Evolutionary conservation across 2,797 vertebrate genomes (phyloP).

Genomic region (Myoxocephalus aenaeus): DNA sequence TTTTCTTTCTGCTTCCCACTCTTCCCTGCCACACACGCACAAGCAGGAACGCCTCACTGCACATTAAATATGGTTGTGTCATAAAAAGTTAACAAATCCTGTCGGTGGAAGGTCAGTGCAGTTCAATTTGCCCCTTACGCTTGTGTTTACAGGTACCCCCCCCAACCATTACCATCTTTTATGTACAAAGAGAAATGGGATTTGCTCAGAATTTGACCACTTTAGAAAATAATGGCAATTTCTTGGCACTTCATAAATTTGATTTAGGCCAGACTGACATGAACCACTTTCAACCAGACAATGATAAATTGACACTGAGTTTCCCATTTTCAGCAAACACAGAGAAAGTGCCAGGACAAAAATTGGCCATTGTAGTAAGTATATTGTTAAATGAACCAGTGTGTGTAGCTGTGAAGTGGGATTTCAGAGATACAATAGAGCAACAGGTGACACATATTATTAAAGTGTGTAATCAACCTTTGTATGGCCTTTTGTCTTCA

Average conservation of each 20-base stretch:
- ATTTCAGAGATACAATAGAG: background rate
- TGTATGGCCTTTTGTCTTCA: background rate
- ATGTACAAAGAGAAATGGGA: background rate
- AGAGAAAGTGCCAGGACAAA: slow-evolving; percentile 3
- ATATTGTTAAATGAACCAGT: slow-evolving; percentile 14
- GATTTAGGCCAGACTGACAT: slow-evolving; percentile 31
- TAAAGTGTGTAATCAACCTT: background rate
- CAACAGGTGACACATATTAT: background rate
- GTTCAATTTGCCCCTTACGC: background rate
- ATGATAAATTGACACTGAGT: slow-evolving; percentile 7
- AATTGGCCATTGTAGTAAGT: background rate
- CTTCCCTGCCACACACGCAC: slow-evolving; percentile 21
- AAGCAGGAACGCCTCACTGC: slow-evolving; percentile 18
- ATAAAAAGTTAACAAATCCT: slow-evolving; percentile 40
- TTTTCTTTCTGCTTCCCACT: slow-evolving; percentile 42
- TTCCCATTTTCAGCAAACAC: slow-evolving; percentile 26
- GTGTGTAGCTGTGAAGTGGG: background rate
- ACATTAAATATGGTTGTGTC: slow-evolving; percentile 43
- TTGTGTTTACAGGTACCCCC: background rate
- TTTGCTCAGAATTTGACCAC: background rate
- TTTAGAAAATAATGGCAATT: slow-evolving; percentile 16
- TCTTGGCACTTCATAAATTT: slow-evolving; percentile 27
- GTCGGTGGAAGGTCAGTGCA: slow-evolving; percentile 4
- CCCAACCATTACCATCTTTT: background rate
- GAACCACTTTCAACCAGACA: background rate